These are phyloP conservation scores for Contarinia nasturtii DNA, from an alignment of 1,140 invertebrate species.

Conservation along the genomic window DNA sequence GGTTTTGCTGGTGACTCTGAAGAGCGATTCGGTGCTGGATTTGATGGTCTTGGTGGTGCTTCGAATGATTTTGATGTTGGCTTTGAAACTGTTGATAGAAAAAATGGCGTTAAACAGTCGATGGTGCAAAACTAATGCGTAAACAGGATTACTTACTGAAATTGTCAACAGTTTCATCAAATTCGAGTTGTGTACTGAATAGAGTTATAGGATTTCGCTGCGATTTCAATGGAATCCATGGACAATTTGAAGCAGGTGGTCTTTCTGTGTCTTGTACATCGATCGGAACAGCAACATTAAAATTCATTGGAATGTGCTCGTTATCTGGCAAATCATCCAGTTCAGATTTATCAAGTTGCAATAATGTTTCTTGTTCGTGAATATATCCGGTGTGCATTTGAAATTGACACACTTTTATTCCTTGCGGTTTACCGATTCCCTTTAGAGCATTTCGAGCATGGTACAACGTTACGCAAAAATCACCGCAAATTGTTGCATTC, in stretches of 20 bases:
- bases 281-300: slow-evolving; percentile 50
- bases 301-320: slow-evolving; percentile 65
- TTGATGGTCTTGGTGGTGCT: slow-evolving; percentile 8
- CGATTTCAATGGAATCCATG: slow-evolving; percentile 49
- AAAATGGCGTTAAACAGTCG: not conserved
- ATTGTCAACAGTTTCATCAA: slow-evolving; percentile 63
- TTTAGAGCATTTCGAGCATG: slow-evolving; percentile 75
- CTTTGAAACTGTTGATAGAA: slow-evolving; percentile 14
- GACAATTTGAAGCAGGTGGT: slow-evolving; percentile 41
- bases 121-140: too few relatives aligned
- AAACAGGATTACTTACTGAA: slow-evolving; percentile 32
- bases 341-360: slow-evolving; percentile 57
- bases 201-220: slow-evolving; percentile 38
- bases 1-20: not conserved
- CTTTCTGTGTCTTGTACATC: slow-evolving; percentile 45
- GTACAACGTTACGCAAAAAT: slow-evolving; percentile 61
- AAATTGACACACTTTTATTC: slow-evolving; percentile 73
- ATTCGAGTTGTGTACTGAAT: slow-evolving; percentile 64
- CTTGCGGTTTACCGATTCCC: slow-evolving; percentile 58
- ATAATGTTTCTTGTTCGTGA: slow-evolving; percentile 43
- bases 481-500: slow-evolving; percentile 54
- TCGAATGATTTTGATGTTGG: slow-evolving; percentile 8
- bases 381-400: slow-evolving; percentile 82
- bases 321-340: slow-evolving; percentile 54
- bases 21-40: slow-evolving; percentile 3